Evolutionary conservation across 2,113 vertebrate species (phyloP).

Genomic region (Ovis aries): DNA sequence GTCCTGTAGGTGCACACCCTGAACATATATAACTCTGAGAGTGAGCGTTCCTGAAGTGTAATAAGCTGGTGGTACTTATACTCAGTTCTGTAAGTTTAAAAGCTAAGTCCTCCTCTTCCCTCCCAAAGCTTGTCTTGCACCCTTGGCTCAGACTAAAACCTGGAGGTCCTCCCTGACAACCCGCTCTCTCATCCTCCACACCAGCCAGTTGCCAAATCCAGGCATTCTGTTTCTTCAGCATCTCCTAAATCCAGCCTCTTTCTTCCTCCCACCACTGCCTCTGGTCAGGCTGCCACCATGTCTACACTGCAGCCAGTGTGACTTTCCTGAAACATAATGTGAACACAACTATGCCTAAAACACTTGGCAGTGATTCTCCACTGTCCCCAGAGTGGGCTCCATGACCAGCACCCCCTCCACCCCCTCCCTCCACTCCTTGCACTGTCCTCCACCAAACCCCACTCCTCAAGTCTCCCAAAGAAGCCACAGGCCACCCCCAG

Average conservation of each 20-base stretch:
- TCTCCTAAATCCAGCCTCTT: not conserved
- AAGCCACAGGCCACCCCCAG: not conserved
- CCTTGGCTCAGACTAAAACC: not conserved
- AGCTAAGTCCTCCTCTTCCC: not conserved
- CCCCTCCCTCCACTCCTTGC: not conserved
- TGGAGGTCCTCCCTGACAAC: not conserved
- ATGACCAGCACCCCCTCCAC: not conserved
- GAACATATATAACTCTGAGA: not conserved
- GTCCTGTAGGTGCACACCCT: not conserved
- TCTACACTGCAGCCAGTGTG: not conserved
- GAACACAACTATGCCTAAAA: not conserved
- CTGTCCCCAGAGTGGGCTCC: not conserved
- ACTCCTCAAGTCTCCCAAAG: not conserved
- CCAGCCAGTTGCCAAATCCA: not conserved
- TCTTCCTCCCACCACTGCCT: not conserved
- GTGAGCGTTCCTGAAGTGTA: not conserved
- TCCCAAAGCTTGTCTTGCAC: not conserved
- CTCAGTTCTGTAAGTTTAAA: not conserved
- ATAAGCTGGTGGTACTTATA: not conserved
- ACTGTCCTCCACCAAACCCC: not conserved
- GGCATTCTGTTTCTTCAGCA: not conserved
- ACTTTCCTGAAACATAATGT: not conserved
- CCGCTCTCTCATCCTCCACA: not conserved
- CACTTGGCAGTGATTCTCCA: not conserved
- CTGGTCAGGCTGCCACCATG: not conserved